phyloP scores from a whole-genome alignment of 2,113 vertebrate genomes.

The Apteryx mantelli region DNA sequence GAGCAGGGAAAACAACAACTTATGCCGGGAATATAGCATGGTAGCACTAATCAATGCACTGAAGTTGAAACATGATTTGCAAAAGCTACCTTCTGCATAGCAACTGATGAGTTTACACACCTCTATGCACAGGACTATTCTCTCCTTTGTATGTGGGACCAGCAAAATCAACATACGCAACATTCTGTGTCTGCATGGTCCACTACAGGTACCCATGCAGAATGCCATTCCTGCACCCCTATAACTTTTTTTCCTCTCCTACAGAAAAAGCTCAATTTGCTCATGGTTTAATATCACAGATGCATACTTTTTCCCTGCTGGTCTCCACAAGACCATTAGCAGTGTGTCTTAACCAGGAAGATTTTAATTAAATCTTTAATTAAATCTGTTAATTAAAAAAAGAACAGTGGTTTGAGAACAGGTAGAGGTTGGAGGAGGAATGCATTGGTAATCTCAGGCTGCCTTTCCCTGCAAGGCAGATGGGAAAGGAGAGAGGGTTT shows the following conservation, averaged over 20 bases:
- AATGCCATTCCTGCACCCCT: background rate
- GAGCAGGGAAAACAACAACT: background rate
- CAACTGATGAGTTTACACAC: background rate
- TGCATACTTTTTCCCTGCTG: rapidly evolving
- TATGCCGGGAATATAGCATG: background rate
- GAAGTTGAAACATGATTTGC: background rate
- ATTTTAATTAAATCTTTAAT: background rate
- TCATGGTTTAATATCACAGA: background rate
- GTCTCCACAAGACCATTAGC: background rate
- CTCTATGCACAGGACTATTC: background rate
- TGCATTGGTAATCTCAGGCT: background rate
- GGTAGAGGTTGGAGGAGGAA: background rate
- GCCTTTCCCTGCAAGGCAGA: background rate
- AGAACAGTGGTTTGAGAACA: background rate
- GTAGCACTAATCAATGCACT: background rate
- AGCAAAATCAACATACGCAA: background rate
- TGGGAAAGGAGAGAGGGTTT: background rate
- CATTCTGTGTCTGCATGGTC: background rate
- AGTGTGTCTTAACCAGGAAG: background rate
- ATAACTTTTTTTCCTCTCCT: background rate
- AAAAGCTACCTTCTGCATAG: background rate
- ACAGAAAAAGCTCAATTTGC: background rate
- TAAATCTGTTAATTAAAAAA: background rate
- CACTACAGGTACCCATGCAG: background rate
- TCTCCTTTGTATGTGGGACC: background rate